Evolutionary conservation across 2,888 invertebrate genomes (phyloP).

Genomic region (Ophion ventricosus): DNA sequence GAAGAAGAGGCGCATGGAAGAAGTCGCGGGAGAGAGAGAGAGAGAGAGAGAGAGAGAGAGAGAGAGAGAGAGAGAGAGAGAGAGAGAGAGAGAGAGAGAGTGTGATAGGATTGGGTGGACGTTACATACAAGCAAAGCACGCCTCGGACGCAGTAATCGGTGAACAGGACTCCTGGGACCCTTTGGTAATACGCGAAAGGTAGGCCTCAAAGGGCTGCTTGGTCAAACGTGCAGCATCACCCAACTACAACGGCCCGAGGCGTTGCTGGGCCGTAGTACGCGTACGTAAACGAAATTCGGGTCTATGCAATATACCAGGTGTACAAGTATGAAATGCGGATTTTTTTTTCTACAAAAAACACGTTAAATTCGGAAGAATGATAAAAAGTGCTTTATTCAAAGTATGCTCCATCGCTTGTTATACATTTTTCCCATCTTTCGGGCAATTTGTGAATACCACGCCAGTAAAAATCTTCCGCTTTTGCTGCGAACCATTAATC

Average conservation of each 20-base stretch:
- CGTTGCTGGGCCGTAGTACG: constrained; percentile 29
- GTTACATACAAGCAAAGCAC: constrained; percentile 56
- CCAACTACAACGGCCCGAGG: constrained; percentile 47
- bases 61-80: constrained; percentile 1
- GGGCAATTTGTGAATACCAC: too few relatives aligned
- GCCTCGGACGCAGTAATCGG: constrained; percentile 64
- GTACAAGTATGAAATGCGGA: too few relatives aligned
- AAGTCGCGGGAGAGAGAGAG: constrained; percentile 36
- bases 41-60: constrained; percentile 32
- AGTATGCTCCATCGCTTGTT: too few relatives aligned
- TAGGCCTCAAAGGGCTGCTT: constrained; percentile 67
- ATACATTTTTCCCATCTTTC: too few relatives aligned
- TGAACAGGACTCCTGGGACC: constrained; percentile 62
- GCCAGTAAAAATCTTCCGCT: too few relatives aligned
- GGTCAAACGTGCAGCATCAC: constrained; percentile 49
- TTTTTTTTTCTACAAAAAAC: too few relatives aligned
- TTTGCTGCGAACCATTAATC: too few relatives aligned
- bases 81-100: constrained; percentile 29
- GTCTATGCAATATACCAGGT: neutral
- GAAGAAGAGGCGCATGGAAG: constrained; percentile 20
- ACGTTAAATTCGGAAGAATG: too few relatives aligned
- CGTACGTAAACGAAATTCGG: neutral
- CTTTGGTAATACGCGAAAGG: constrained; percentile 62
- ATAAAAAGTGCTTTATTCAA: too few relatives aligned
- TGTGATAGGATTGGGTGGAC: constrained; percentile 47